Evolutionary conservation across 2,888 invertebrate species (phyloP).

Genomic region (Atrina japonica): DNA sequence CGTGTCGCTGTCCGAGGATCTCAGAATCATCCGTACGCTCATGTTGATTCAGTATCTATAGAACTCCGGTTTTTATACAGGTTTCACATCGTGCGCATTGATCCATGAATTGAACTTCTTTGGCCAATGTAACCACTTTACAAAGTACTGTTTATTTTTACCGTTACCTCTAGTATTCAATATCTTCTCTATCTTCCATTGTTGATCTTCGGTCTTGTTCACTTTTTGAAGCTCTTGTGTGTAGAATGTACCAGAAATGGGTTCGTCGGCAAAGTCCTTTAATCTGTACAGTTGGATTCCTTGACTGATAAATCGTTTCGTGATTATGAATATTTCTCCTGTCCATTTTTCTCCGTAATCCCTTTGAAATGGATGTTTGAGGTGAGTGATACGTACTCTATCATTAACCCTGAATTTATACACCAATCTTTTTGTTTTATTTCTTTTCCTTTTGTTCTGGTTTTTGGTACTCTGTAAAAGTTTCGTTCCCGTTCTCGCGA

Average conservation of each 20-base stretch:
- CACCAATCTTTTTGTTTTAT: neutral
- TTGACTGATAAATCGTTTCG: no score
- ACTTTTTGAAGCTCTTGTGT: slow-evolving; percentile 20
- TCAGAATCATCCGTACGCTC: slow-evolving; percentile 24
- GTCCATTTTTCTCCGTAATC: slow-evolving; percentile 46
- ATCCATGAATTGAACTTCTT: slow-evolving; percentile 33
- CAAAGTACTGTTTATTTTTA: no score
- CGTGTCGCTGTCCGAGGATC: slow-evolving; percentile 20
- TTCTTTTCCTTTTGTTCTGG: no score
- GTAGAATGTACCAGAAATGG: slow-evolving; percentile 19
- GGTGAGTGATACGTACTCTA: slow-evolving; percentile 31
- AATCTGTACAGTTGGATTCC: slow-evolving; percentile 27
- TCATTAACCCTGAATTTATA: slow-evolving; percentile 24
- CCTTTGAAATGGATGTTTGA: slow-evolving; percentile 31
- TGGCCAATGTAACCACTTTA: no score
- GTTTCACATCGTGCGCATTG: slow-evolving; percentile 4
- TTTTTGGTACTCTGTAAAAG: no score
- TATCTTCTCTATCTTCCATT: slow-evolving; percentile 25
- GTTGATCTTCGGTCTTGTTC: slow-evolving; percentile 14
- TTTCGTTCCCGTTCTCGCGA: no score
- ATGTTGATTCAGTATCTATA: slow-evolving; percentile 11
- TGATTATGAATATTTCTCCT: slow-evolving; percentile 34
- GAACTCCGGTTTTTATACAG: slow-evolving; percentile 6
- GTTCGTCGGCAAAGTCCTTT: slow-evolving; percentile 28
- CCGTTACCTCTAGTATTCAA: no score